Base-by-base conservation (phyloP, 2,113 vertebrate genomes). In the Chauna torquata region DNA sequence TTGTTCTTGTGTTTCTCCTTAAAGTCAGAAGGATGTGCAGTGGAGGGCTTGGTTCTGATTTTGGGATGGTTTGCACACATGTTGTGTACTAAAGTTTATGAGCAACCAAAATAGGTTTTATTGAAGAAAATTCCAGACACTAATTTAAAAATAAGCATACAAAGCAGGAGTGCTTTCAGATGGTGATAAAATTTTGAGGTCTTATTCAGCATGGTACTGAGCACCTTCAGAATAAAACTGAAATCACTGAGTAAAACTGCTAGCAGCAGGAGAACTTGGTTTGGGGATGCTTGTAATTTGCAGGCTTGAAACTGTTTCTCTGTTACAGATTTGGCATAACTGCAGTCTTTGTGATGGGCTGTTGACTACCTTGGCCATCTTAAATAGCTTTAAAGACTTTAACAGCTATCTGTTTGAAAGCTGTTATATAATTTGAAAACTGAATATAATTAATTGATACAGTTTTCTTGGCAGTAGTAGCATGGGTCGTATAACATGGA, bases 401-500 rank as follows among this genome's bases (percentile, higher is more conserved):
- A 57, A 3, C 72, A 34, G 12, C 88, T 9, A 58, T 78, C 16
- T 3, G 6, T 84, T 34, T 62, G 24, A 75, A 78, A 92, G 36
- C 15, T 65, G 17, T 20, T 65, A 42, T 6, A 42, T 65, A 30
- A 65, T 42, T 30, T 30, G 11, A 42, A 65, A 65, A 42, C 40
- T 20, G 27, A 28, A 19, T 65, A 6, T 13, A 54, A 13, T 6
- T 44, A 22, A 22, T 69, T 57, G 6, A 30, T 50, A 25, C 1
- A 44, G 11, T 1, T 3, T 81, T 84, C 28, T 76, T 70, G 23
- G 52, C 12, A 45, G 32, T 44, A 44, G 47, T 50, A 57, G 64
- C 2, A 19, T 3, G 17, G 32, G 30, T 18, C 11, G 7, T 55
- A 4, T 49, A 65, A 38, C 0, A 2, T 34, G 14, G 22, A 32